These are phyloP conservation scores for Theocolax elegans DNA, from an alignment of 1,140 invertebrate species.

Conservation along the genomic window DNA sequence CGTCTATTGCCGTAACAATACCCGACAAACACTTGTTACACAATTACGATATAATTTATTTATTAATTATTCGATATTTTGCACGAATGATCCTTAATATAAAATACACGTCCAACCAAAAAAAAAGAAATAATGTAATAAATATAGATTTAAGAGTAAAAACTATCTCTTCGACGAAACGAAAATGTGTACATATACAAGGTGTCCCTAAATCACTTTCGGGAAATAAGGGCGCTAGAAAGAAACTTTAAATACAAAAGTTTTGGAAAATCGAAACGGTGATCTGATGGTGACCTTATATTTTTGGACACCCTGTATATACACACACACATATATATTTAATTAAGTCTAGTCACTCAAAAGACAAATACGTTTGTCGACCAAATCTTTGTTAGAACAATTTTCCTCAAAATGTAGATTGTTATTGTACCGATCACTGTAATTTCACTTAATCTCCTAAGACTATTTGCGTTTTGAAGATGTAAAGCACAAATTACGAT, in stretches of 20 bases:
- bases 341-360: conserved; percentile 36
- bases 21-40: too few species aligned
- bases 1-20: too few species aligned
- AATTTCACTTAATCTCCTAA: conserved; percentile 16
- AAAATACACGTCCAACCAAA: conserved; percentile 18
- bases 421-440: not conserved
- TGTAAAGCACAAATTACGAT: not conserved
- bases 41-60: too few species aligned
- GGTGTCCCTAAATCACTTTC: too few species aligned
- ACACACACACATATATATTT: too few species aligned
- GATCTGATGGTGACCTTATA: too few species aligned
- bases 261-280: too few species aligned
- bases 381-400: conserved; percentile 25
- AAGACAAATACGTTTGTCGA: conserved; percentile 9
- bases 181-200: conserved; percentile 3
- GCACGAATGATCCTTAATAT: not conserved
- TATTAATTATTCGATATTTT: too few species aligned
- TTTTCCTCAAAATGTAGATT: conserved; percentile 18
- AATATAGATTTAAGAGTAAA: conserved; percentile 16
- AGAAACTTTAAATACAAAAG: too few species aligned
- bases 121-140: not conserved
- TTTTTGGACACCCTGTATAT: too few species aligned
- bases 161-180: not conserved
- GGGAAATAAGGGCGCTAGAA: too few species aligned
- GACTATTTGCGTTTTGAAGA: not conserved